phyloP scores from a whole-genome alignment of 1,140 invertebrate species.

The Acromyrmex heyeri region DNA sequence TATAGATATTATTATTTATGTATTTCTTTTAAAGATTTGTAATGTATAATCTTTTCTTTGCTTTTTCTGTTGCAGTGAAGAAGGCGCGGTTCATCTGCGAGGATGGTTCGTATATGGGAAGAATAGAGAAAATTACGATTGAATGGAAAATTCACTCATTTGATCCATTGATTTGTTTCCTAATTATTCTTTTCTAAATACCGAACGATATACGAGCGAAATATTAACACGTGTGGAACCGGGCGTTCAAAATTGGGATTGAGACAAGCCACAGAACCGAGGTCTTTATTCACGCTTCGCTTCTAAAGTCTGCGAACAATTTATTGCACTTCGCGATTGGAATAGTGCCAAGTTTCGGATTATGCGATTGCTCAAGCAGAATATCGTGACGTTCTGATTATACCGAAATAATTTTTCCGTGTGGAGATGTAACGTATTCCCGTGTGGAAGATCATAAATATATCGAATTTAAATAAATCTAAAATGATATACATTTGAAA shows the following conservation, averaged over 20 bases:
- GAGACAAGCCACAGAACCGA: conserved; percentile 36
- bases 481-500: not conserved
- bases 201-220: conserved; percentile 38
- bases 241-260: conserved; percentile 37
- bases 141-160: not conserved
- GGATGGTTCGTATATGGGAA: conserved; percentile 78
- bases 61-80: conserved; percentile 83
- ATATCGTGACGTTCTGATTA: conserved; percentile 66
- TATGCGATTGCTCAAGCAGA: conserved; percentile 66
- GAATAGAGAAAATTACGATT: not conserved
- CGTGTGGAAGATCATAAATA: not conserved
- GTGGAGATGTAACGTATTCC: conserved; percentile 14
- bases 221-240: conserved; percentile 21
- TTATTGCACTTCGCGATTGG: conserved; percentile 68
- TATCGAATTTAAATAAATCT: not conserved
- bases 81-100: conserved; percentile 83
- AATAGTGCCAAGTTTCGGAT: conserved; percentile 67
- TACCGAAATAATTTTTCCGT: conserved; percentile 69
- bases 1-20: not conserved
- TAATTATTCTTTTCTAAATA: not conserved
- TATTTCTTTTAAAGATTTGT: not conserved
- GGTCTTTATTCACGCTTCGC: conserved; percentile 65
- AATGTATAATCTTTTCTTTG: not conserved
- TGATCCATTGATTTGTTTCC: conserved; percentile 9
- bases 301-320: conserved; percentile 65